Evolutionary conservation across 2,888 invertebrate genomes (phyloP).

Genomic region (Gastrophysa polygoni): DNA sequence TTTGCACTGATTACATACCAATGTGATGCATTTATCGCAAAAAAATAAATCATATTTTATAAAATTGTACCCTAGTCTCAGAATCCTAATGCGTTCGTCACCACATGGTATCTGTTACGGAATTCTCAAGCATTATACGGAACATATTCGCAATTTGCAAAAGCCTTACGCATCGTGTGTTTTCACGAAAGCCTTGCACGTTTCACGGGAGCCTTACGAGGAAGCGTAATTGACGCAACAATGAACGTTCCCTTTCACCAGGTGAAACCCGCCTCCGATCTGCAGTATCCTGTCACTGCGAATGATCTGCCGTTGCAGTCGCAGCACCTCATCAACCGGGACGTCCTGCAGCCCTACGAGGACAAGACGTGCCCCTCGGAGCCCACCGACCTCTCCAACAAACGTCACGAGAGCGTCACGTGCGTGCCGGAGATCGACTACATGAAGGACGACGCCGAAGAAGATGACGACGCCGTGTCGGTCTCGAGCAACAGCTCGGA

Average conservation of each 20-base stretch:
- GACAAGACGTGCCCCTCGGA: conserved; percentile 30
- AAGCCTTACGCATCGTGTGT: no score
- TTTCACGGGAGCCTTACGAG: no score
- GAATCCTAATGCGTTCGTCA: no score
- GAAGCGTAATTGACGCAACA: no score
- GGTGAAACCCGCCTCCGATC: conserved; percentile 33
- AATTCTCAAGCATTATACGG: no score
- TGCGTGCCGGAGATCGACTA: conserved; percentile 56
- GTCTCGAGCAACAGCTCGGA: conserved; percentile 75
- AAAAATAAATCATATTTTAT: no score
- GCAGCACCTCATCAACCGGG: conserved; percentile 9
- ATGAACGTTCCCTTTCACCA: conserved; percentile 12
- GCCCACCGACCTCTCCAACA: conserved; percentile 57
- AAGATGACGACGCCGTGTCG: conserved; percentile 49
- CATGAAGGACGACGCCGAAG: conserved; percentile 54
- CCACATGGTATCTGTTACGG: no score
- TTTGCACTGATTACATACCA: no score
- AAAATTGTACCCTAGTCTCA: no score
- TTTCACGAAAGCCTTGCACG: no score
- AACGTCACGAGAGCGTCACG: conserved; percentile 54
- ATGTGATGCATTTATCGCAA: no score
- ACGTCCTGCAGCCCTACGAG: background rate
- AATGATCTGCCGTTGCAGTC: background rate
- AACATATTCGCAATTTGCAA: no score
- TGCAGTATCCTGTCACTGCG: conserved; percentile 27